These are phyloP conservation scores for Addax nasomaculatus DNA, from an alignment of 2,113 vertebrate species.

Conservation along the genomic window DNA sequence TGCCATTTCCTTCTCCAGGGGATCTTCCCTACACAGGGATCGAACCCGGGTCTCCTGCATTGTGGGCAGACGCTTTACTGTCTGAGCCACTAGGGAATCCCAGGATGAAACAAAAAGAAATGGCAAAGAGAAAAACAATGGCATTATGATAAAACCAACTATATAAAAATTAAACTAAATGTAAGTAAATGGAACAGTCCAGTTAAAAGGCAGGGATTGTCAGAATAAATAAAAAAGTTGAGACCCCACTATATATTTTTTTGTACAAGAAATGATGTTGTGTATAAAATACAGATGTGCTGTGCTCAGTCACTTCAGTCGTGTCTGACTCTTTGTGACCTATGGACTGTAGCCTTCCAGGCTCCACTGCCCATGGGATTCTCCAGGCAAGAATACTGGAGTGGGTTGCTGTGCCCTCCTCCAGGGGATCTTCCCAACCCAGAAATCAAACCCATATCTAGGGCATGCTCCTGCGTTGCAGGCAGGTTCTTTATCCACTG, in stretches of 20 bases:
- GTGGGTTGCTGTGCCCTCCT: fast-evolving
- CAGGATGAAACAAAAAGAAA: neutral
- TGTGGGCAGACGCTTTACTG: too few species aligned
- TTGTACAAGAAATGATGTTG: neutral
- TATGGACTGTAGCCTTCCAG: neutral
- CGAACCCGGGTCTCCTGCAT: too few species aligned
- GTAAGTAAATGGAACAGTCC: neutral
- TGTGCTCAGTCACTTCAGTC: neutral
- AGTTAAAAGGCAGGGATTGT: neutral
- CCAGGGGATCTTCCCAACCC: neutral
- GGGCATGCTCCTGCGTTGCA: neutral
- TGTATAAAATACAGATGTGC: neutral
- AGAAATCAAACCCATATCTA: neutral
- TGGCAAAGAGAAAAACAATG: neutral
- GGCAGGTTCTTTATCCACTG: neutral
- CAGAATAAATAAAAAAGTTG: neutral
- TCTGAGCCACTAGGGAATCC: too few species aligned
- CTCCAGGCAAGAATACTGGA: neutral
- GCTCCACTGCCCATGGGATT: neutral
- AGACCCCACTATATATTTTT: neutral
- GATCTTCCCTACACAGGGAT: too few species aligned
- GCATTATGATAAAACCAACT: neutral
- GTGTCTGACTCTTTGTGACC: neutral
- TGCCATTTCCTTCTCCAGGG: too few species aligned
- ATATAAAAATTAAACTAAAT: neutral